These are phyloP conservation scores for Pinctada fucata DNA, from an alignment of 2,888 invertebrate species.

Conservation along the genomic window DNA sequence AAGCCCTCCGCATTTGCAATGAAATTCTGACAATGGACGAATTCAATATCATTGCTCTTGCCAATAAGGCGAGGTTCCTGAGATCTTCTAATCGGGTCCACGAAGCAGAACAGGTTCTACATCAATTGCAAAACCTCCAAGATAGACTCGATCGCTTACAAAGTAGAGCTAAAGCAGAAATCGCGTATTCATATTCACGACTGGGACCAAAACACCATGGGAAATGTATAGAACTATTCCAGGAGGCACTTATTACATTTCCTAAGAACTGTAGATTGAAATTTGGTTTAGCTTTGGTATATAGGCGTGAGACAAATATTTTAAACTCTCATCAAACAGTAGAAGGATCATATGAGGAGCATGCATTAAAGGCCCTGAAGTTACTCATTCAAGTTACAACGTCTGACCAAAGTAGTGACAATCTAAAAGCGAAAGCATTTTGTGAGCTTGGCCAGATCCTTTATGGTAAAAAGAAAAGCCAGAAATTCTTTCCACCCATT, in stretches of 20 bases:
- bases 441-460: conserved; percentile 7
- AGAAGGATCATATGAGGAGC: neutral
- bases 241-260: neutral
- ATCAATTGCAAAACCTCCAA: too few species aligned
- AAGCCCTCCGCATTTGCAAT: neutral
- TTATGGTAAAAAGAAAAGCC: neutral
- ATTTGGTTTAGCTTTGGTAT: conserved; percentile 12
- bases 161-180: conserved; percentile 8
- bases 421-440: conserved; percentile 9
- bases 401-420: neutral
- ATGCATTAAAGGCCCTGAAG: neutral
- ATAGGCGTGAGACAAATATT: neutral
- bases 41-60: neutral
- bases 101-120: neutral
- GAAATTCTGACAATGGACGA: neutral
- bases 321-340: neutral
- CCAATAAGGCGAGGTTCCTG: neutral
- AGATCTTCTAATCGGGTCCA: neutral
- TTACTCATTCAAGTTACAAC: neutral
- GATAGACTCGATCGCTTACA: too few species aligned
- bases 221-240: conserved; percentile 1
- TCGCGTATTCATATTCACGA: conserved; percentile 15
- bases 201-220: conserved; percentile 7
- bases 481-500: neutral
- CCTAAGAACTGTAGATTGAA: conserved; percentile 8